Conservation (phyloP, 2,797 vertebrate species). For the Rhynchotus rufescens region DNA sequence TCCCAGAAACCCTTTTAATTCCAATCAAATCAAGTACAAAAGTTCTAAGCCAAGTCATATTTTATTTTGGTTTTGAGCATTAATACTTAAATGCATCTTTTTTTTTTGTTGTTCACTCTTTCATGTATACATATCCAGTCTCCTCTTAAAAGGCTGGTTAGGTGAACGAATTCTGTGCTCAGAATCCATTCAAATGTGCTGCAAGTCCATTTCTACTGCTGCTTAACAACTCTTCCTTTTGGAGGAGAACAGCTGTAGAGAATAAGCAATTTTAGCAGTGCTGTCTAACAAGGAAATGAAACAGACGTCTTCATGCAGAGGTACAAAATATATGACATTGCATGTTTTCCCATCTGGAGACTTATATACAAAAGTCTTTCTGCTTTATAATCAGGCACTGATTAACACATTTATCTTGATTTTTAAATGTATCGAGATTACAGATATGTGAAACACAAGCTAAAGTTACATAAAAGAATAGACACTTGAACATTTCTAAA, state of each 20-base stretch:
- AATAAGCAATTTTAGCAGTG: not conserved
- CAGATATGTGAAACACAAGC: not conserved
- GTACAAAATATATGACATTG: not conserved
- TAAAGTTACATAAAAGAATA: not conserved
- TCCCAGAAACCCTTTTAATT: slow-evolving; percentile 9
- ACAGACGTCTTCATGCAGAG: not conserved
- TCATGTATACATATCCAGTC: not conserved
- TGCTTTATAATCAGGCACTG: not conserved
- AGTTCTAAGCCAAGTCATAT: not conserved
- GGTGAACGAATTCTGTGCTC: not conserved
- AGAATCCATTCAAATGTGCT: not conserved
- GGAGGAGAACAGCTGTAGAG: not conserved
- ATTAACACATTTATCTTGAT: slow-evolving; percentile 1
- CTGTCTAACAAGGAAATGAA: slow-evolving; percentile 13
- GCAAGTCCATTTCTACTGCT: not conserved
- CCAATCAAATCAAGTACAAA: not conserved
- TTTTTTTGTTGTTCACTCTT: not conserved
- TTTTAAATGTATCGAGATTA: not conserved
- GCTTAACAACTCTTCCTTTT: not conserved
- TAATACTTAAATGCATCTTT: not conserved
- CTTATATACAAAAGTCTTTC: not conserved
- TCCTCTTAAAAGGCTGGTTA: not conserved
- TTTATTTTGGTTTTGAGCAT: slow-evolving; percentile 12
- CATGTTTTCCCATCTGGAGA: slow-evolving; percentile 24
- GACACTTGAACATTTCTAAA: not conserved